phyloP scores from a whole-genome alignment of 2,113 vertebrate genomes.

The Rhinogobius similis region DNA sequence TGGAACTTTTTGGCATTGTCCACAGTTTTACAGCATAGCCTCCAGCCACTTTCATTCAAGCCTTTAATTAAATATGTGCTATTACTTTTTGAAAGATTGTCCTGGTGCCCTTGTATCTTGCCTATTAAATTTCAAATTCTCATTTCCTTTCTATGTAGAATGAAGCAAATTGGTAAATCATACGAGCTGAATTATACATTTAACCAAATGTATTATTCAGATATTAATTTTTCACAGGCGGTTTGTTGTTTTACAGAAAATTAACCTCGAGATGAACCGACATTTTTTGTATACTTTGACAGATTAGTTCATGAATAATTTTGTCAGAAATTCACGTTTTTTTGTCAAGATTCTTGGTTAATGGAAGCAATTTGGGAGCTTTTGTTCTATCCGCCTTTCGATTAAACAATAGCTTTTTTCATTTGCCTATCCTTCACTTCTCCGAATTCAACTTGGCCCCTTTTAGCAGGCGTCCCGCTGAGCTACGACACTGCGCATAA shows the following conservation, averaged over 20 bases:
- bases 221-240: slow-evolving; percentile 55
- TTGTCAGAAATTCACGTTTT: slow-evolving; percentile 53
- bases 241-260: slow-evolving; percentile 64
- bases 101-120: slow-evolving; percentile 41
- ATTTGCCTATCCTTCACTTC: slow-evolving; percentile 18
- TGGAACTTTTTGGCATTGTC: slow-evolving; percentile 24
- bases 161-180: slow-evolving; percentile 49
- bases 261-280: slow-evolving; percentile 53
- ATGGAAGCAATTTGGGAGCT: slow-evolving; percentile 58
- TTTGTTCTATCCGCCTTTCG: slow-evolving; percentile 53
- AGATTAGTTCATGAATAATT: slow-evolving; percentile 69
- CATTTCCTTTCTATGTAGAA: slow-evolving; percentile 41
- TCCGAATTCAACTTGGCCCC: slow-evolving; percentile 51
- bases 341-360: slow-evolving; percentile 51
- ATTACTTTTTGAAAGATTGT: slow-evolving; percentile 42
- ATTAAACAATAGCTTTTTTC: slow-evolving; percentile 38
- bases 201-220: slow-evolving; percentile 65
- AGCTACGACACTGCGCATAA: slow-evolving; percentile 66
- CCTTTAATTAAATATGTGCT: slow-evolving; percentile 56
- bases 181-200: slow-evolving; percentile 71
- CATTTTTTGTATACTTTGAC: slow-evolving; percentile 60
- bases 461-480: slow-evolving; percentile 61
- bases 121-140: slow-evolving; percentile 48
- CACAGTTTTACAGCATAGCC: slow-evolving; percentile 28
- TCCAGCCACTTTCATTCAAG: slow-evolving; percentile 35